Evolutionary conservation across 2,888 invertebrate species (phyloP), one percentile per base, ranked within the genome.

Genomic region (Cephalotes varians): DNA sequence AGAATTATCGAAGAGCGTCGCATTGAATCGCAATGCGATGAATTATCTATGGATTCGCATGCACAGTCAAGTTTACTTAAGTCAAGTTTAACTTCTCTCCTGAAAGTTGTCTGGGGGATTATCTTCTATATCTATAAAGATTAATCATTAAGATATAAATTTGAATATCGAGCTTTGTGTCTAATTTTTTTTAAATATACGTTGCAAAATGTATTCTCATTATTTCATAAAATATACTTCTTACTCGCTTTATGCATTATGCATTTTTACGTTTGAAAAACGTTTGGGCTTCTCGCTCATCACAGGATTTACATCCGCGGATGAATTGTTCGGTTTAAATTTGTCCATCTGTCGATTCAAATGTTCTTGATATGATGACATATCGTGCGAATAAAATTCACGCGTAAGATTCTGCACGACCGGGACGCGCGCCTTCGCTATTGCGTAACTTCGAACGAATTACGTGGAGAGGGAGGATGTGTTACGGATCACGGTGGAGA

Each of bases 381-480:
- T 0, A n/a, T 10, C 21, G n/a, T 0, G 31, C 6, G 28, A 15
- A 49, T 67, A 15, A 51, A 34, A 67, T 67, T 31, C 10, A 7
- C 31, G 21, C 31, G 2, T 69, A 69, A 69, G 21, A 69, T 31
- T 31, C 7, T 15, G 31, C 31, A 15, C 21, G 5, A 21, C 21
- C 65, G 37, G n/a, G 12, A n/a, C 15, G 67, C n/a, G 47, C 12
- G 6, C 10, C 0, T 47, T 51, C 25, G 40, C 31, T n/a, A 21
- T 89, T 85, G 62, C 84, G 74, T 74, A 89, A 89, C 56, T 69
- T 12, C 76, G 81, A 86, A 73, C 81, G 74, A 84, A 79, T 88
- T 89, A 49, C 34, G 34, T 28, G 40, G 15, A 25, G 28, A n/a
- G 72, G 79, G 72, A 86, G 76, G 85, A 89, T 85, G 85, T 87